Conservation (phyloP, 2,797 vertebrate genomes). For the Characodon lateralis region DNA sequence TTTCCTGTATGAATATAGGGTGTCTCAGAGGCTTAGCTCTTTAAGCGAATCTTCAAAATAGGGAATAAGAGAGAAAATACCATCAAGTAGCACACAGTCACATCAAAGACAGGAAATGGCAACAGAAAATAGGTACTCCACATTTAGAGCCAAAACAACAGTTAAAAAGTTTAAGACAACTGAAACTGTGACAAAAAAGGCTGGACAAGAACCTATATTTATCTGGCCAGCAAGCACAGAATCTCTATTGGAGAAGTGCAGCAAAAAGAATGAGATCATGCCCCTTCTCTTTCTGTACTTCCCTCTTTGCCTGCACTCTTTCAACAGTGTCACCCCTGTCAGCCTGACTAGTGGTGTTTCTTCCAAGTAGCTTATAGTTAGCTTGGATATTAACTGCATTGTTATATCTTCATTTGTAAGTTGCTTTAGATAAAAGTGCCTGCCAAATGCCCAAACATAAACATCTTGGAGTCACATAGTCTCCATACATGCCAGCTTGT, state of each 20-base stretch:
- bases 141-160: neutral
- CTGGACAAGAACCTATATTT: neutral
- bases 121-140: neutral
- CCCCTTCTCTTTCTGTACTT: neutral
- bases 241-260: neutral
- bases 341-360: neutral
- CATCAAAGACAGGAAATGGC: neutral
- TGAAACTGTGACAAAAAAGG: neutral
- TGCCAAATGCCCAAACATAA: neutral
- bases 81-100: neutral
- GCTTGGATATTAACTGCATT: neutral
- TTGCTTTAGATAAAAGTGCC: neutral
- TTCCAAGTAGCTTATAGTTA: neutral
- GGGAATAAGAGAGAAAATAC: neutral
- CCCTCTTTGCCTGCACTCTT: neutral
- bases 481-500: neutral
- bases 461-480: neutral
- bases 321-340: neutral
- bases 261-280: neutral
- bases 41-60: neutral
- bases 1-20: neutral
- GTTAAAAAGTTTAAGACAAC: neutral
- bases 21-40: neutral
- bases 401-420: neutral
- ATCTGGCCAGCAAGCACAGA: neutral